Percentiles rank a stretch among this genome's conserved stretches.
phyloP scores from a whole-genome alignment of 2,113 vertebrate genomes.

The Acanthisitta chloris region DNA sequence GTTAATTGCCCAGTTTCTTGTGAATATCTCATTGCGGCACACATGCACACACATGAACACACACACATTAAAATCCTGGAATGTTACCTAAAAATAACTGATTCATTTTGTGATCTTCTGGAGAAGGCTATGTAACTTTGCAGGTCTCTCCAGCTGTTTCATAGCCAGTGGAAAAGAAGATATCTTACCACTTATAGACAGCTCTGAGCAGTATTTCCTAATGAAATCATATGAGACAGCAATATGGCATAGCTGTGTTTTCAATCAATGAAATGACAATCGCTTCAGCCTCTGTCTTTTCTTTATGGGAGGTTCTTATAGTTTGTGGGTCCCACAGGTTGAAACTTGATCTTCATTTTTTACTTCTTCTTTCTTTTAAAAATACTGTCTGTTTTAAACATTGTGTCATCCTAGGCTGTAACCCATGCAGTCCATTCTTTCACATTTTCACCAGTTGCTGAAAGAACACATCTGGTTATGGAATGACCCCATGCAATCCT shows the following conservation, averaged over 20 bases:
- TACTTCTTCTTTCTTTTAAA: neutral
- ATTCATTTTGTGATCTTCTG: neutral
- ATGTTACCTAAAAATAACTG: neutral
- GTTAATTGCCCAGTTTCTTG: neutral
- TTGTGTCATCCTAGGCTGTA: neutral
- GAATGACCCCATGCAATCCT: neutral
- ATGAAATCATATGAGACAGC: neutral
- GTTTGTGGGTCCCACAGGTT: neutral
- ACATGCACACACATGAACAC: accelerated
- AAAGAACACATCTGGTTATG: neutral
- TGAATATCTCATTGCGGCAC: neutral
- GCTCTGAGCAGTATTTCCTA: neutral
- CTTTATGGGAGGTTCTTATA: neutral
- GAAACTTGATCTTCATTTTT: neutral
- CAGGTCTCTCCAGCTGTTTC: neutral
- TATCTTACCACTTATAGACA: neutral
- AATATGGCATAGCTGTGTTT: neutral
- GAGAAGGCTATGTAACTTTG: neutral
- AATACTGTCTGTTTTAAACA: neutral
- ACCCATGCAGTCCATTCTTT: neutral
- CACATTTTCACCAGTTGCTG: neutral
- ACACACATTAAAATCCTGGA: neutral
- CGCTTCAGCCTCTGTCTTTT: neutral
- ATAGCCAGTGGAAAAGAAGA: neutral
- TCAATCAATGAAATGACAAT: neutral